Base-by-base conservation (phyloP, 1,140 invertebrate species). In the Augochlora pura region DNA sequence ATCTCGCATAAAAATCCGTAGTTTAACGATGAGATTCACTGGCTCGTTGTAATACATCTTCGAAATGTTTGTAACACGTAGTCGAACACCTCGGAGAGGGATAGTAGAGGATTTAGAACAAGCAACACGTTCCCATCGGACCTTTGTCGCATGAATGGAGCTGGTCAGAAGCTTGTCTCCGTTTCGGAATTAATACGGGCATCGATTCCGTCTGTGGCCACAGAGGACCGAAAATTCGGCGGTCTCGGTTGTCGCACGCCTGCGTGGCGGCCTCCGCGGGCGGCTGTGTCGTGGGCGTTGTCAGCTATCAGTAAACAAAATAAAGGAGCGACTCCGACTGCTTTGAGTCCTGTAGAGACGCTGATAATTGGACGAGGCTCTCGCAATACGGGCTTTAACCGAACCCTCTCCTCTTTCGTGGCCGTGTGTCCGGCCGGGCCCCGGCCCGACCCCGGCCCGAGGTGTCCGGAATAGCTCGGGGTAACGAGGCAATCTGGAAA, bases 341-440 rank as follows among this genome's bases (percentile, higher is more conserved):
- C 83, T 87, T 81, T 87, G 82, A 79, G 71, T 27, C 69, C 57
- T 21, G 69, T 79, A 72, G 83, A 72, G 83, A 87, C 63, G 57
- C 73, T 88, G 86, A 88, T 88, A 88, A 88, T 88, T 87, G 84
- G 70, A 88, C 78, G 81, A 76, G 76, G 77, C 84, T 82, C 82
- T 78, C 59, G 68, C 80, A 84, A 81, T 77, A 76, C 75, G 66
- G 67, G 84, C 67, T 85, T 85, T 74, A 84, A 80, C 71, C 79
- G 57, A 77, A 70, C 71, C 79, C 68, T 57, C 65, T 57, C 65
- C 67, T 25, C 23, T 62, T 71, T 54, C 59, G 18, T 57, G 39
- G 68, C 60, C 38, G 66, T 59, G 66, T 59, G 70, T 52, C 62
- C 54, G 59, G 49, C n/a, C 72, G 1, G 32, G 32, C 32, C 32